These are phyloP conservation scores for Parotia lawesii DNA, from an alignment of 2,113 vertebrate species.

Conservation along the genomic window DNA sequence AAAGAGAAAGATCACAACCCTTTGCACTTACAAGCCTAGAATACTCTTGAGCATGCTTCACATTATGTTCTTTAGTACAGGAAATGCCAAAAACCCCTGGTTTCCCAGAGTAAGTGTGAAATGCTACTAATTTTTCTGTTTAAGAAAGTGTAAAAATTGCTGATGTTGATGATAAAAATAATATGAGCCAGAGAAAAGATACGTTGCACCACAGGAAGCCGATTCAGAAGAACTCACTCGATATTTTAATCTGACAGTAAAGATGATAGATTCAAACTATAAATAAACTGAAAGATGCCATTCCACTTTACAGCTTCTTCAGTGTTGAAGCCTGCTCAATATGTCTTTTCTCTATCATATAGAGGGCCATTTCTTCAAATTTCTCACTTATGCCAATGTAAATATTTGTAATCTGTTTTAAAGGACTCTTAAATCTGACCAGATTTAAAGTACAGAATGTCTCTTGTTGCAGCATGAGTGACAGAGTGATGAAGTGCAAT, in stretches of 20 bases:
- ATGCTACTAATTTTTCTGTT: background rate
- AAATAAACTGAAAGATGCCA: constrained; percentile 27
- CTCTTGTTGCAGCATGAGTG: background rate
- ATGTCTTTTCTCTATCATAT: background rate
- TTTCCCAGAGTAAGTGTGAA: background rate
- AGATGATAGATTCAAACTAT: background rate
- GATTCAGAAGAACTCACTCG: background rate
- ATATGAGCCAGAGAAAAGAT: background rate
- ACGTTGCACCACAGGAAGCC: background rate
- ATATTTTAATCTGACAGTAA: background rate
- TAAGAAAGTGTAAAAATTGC: background rate
- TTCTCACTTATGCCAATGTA: background rate
- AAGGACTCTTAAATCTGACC: background rate
- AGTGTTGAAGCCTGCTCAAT: background rate
- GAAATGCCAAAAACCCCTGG: background rate
- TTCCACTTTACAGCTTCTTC: constrained; percentile 12
- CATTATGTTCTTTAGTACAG: background rate
- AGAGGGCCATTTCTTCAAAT: constrained; percentile 1
- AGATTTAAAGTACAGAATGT: background rate
- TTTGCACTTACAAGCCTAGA: background rate
- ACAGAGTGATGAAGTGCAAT: background rate
- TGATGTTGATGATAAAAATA: background rate
- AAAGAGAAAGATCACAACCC: background rate
- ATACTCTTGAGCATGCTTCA: background rate
- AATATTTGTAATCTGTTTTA: background rate